Evolutionary conservation across 2,113 vertebrate genomes (phyloP), one percentile per base, ranked within the genome.

Genomic region (Cinclus cinclus): DNA sequence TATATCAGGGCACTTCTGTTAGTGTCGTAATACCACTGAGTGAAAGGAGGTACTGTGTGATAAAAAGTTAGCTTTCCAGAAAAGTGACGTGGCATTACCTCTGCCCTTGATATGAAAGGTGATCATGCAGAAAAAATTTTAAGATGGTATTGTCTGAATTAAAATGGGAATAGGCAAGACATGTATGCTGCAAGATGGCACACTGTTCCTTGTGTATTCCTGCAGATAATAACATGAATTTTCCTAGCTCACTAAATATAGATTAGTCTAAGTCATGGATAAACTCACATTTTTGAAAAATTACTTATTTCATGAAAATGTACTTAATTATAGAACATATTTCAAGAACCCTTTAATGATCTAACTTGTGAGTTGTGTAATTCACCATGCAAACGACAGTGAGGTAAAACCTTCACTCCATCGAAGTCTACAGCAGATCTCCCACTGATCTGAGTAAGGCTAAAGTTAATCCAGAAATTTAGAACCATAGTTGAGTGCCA

Each of bases 101-200:
- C 85, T 93, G 44, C 79, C 79, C 70, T 94, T 89, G 52, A 52
- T 91, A 52, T 64, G 63, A 75, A 90, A 94, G 67, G 69, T 80
- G 59, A 74, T 77, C 11, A 5, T n/a, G 82, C 8, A 2, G 3
- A 5, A 87, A 94, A 63, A 94, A 42, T 41, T 2, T 84, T 88
- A 58, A 71, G 42, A 49, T 90, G 87, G 70, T 85, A 42, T 24
- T 81, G n/a, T 82, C 85, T 94, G 69, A 89, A 94, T 94, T 96
- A 59, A 94, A 82, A 77, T 70, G 41, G 65, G 46, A 87, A 87
- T 87, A 94, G 49, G 23, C 30, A 92, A 81, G 90, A 49, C 52
- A 23, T 77, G 60, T 53, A 8, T 49, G n/a, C 56, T 89, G 73
- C 70, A 91, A 58, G 46, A 70, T 76, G 55, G 55, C 47, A 73